A percentile compares a stretch with the other conserved stretches of the same genome.
These are phyloP conservation scores for Ciconia boyciana DNA, from an alignment of 2,113 vertebrate genomes.

Conservation along the genomic window DNA sequence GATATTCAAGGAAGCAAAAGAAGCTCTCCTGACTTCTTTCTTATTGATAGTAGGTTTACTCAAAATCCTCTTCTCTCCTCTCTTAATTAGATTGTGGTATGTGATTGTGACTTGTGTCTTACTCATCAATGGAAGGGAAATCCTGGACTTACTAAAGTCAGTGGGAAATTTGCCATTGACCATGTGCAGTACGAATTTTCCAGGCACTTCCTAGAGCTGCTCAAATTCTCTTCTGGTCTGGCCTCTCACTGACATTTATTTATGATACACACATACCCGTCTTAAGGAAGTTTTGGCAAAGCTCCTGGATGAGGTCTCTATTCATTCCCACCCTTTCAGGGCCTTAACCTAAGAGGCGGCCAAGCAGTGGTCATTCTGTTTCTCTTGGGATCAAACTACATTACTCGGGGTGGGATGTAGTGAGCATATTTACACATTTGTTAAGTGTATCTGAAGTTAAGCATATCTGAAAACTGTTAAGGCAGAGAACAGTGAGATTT, in stretches of 20 bases:
- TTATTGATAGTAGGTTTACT: not conserved
- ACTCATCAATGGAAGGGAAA: not conserved
- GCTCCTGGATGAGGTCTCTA: not conserved
- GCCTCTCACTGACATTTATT: not conserved
- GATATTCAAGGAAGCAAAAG: not conserved
- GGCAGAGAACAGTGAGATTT: slow-evolving; percentile 18
- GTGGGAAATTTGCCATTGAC: not conserved
- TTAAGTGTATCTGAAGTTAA: slow-evolving; percentile 13
- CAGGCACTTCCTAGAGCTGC: not conserved
- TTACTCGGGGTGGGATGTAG: not conserved
- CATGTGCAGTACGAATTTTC: not conserved
- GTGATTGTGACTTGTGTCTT: not conserved
- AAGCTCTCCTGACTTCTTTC: not conserved
- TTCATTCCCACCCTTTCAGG: slow-evolving; percentile 1
- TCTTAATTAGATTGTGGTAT: not conserved
- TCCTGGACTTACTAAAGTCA: not conserved
- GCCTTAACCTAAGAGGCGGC: not conserved
- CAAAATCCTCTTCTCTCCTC: not conserved
- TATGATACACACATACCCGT: not conserved
- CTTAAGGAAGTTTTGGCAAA: slow-evolving; percentile 17
- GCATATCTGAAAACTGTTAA: slow-evolving; percentile 32
- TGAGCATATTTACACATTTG: slow-evolving; percentile 4
- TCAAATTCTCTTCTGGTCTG: not conserved
- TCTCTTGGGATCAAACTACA: not conserved
- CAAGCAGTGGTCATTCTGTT: slow-evolving; percentile 27